These are phyloP conservation scores for Nannoperca obscura DNA, from an alignment of 2,797 vertebrate species.

Conservation along the genomic window DNA sequence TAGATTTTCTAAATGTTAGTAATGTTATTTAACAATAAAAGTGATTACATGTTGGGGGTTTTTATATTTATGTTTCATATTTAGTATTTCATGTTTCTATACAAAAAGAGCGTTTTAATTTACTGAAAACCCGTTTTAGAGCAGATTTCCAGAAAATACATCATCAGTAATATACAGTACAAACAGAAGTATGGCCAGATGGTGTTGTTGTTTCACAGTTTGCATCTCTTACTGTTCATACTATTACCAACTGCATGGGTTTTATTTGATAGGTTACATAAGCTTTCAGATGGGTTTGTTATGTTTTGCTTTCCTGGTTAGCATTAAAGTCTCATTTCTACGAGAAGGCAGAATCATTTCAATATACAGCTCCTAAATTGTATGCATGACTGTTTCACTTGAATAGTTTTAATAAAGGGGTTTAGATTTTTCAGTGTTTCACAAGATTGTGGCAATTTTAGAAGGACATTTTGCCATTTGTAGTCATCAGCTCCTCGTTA, in stretches of 20 bases:
- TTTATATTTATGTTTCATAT: background rate
- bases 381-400: conserved; percentile 5
- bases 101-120: background rate
- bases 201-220: conserved; percentile 52
- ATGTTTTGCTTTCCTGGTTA: background rate
- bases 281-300: conserved; percentile 40
- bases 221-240: conserved; percentile 44
- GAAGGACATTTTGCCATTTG: background rate
- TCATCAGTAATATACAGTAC: conserved; percentile 29
- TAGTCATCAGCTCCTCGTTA: background rate
- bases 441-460: background rate
- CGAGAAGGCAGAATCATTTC: background rate
- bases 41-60: background rate
- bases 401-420: background rate
- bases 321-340: conserved; percentile 14
- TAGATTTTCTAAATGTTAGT: background rate
- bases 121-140: background rate
- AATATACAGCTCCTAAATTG: background rate
- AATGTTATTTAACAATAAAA: background rate
- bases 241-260: conserved; percentile 36
- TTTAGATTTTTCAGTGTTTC: background rate
- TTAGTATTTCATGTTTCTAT: background rate
- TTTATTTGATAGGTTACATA: no score
- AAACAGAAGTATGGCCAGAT: conserved; percentile 53
- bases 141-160: conserved; percentile 14